Conservation (phyloP, 2,797 vertebrate species). For the Pseudochromis fuscus region DNA sequence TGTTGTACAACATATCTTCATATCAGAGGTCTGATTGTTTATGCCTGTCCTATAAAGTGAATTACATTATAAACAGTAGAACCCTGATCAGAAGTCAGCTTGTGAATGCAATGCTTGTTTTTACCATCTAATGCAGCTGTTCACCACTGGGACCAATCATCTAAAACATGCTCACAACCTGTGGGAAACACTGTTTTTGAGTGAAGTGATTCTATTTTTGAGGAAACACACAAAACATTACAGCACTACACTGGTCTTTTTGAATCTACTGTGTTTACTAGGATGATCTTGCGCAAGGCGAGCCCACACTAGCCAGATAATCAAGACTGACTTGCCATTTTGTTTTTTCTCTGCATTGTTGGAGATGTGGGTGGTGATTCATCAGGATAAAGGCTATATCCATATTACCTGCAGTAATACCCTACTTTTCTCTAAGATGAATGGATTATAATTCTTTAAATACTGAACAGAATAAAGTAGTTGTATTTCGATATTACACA, state of each 20-base stretch:
- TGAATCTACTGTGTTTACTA: too few species aligned
- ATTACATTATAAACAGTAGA: neutral
- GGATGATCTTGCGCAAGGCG: neutral
- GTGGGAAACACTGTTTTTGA: neutral
- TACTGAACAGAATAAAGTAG: neutral
- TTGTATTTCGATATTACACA: too few species aligned
- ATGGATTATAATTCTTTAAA: neutral
- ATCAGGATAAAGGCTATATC: neutral
- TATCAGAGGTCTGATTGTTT: neutral
- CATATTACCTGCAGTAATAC: neutral
- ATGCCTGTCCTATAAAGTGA: neutral
- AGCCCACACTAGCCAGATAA: neutral
- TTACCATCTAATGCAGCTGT: neutral
- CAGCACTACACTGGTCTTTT: neutral
- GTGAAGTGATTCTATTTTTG: neutral
- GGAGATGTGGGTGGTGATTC: conserved; percentile 1
- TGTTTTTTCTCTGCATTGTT: conserved; percentile 39
- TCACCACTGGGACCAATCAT: neutral
- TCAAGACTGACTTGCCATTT: conserved; percentile 22
- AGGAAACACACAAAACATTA: neutral
- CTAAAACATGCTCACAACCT: neutral
- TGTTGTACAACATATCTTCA: neutral
- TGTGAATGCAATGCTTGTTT: conserved; percentile 2
- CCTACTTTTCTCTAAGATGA: neutral
- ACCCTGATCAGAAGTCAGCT: neutral